Evolutionary conservation across 2,797 vertebrate species (phyloP).

Genomic region (Protonibea diacanthus): DNA sequence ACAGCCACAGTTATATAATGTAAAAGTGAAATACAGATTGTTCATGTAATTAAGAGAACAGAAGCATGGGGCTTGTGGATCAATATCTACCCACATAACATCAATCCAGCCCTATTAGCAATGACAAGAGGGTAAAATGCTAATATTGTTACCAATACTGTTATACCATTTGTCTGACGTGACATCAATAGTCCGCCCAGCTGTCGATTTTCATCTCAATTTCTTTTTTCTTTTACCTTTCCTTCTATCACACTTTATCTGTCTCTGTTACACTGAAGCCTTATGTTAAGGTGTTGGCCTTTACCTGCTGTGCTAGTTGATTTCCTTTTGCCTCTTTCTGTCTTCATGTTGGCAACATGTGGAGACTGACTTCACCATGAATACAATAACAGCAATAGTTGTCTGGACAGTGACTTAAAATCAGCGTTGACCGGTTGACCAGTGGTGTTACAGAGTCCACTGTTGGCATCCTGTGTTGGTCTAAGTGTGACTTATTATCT

Average conservation of each 20-base stretch:
- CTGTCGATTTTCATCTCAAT: constrained; percentile 13
- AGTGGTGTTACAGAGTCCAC: neutral
- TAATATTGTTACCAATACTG: constrained; percentile 59
- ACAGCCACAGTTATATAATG: neutral
- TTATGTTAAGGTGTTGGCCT: neutral
- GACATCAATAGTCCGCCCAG: constrained; percentile 32
- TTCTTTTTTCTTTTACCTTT: neutral
- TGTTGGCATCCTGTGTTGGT: neutral
- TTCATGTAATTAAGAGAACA: constrained; percentile 17
- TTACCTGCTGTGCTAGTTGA: neutral
- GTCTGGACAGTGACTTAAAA: neutral
- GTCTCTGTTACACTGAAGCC: neutral
- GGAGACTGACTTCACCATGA: neutral
- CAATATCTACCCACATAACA: constrained; percentile 39
- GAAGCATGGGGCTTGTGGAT: neutral
- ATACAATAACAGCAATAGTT: neutral
- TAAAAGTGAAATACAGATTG: constrained; percentile 12
- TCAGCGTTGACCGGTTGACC: no score
- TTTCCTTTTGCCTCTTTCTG: neutral
- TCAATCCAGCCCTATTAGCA: constrained; percentile 59
- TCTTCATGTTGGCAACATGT: neutral
- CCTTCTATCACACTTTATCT: neutral
- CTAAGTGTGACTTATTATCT: neutral
- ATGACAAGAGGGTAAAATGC: constrained; percentile 57
- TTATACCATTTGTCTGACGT: constrained; percentile 24